Base-by-base conservation (phyloP, 2,113 vertebrate species). In the Zosterops borbonicus region DNA sequence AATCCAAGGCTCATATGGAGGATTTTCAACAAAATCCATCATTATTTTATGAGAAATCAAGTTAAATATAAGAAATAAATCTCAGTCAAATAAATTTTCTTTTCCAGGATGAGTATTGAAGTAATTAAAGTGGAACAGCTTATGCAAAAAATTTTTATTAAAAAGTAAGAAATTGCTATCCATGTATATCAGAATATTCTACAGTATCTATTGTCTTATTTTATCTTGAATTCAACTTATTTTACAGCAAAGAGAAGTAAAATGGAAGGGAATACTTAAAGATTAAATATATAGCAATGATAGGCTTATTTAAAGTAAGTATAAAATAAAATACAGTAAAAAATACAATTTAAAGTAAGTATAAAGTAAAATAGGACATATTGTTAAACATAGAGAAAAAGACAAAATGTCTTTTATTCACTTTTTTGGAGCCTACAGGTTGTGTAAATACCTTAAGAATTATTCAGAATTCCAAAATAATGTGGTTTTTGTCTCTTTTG, bases 381-480 rank as follows among this genome's bases (percentile, higher is more conserved):
- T 14, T 46, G 14, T 64, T 81, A 22, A 87, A 33, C 12, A 52
- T 2, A 56, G 14, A 62, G 29, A 3, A 77, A 78, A 76, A 74
- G 18, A 39, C 20, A 67, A 17, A 35, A 8, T 60, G 46, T 23
- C 7, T 89, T 90, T 59, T 46, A 42, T 63, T 80, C 2, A 33
- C 18, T 77, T 91, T 84, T 87, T 37, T 81, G n/a, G 53, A 87
- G 47, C 39, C 87, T 96, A 74, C 37, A 89, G 89, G n/a, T 94
- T 47, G 42, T 94, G 42, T 77, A 77, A 63, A 35, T 41, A 78
- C 42, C 19, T 89, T 65, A 87, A 84, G 16, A 74, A 93, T 58
- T 47, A 59, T 70, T 71, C 9, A 7, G 6, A 65, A 62, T 69
- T 90, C 28, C 18, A 83, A 59, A 79, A 35, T 4, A 42, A 33